phyloP scores from a whole-genome alignment of 2,797 vertebrate species.

The Anolis apletophallus region DNA sequence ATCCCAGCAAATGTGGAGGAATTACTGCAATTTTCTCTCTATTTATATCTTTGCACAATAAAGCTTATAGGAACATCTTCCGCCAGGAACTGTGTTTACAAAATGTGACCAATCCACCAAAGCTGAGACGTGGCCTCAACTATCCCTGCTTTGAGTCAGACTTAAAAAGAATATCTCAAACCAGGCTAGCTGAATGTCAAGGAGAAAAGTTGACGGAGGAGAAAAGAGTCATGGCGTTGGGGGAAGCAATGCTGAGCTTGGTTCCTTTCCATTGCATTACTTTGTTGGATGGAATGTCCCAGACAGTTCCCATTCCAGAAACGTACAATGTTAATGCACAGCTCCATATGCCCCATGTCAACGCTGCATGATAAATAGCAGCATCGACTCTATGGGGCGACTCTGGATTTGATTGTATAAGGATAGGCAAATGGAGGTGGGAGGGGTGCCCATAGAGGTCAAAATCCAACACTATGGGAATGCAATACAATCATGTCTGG shows the following conservation, averaged over 20 bases:
- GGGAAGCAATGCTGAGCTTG: slow-evolving; percentile 62
- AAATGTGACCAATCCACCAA: no score
- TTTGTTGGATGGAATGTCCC: slow-evolving; percentile 50
- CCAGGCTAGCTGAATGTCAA: slow-evolving; percentile 35
- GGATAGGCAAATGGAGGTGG: not conserved
- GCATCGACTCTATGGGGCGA: rapidly evolving
- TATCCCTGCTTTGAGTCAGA: no score
- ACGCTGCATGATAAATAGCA: not conserved
- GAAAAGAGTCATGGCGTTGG: slow-evolving; percentile 39
- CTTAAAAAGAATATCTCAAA: slow-evolving; percentile 5
- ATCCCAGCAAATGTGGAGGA: no score
- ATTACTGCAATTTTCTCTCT: no score
- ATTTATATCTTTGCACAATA: no score
- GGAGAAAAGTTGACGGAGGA: not conserved
- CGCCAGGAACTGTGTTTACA: no score
- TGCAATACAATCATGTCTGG: not conserved
- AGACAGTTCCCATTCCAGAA: slow-evolving; percentile 33
- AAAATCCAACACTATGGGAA: no score
- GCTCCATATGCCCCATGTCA: slow-evolving; percentile 56
- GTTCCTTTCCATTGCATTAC: slow-evolving; percentile 54
- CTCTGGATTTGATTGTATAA: no score
- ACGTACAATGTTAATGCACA: slow-evolving; percentile 44
- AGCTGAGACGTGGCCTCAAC: no score
- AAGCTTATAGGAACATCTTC: no score
- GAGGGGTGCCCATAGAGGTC: not conserved